Conservation (phyloP, 2,113 vertebrate genomes). For the Spilogale gracilis region DNA sequence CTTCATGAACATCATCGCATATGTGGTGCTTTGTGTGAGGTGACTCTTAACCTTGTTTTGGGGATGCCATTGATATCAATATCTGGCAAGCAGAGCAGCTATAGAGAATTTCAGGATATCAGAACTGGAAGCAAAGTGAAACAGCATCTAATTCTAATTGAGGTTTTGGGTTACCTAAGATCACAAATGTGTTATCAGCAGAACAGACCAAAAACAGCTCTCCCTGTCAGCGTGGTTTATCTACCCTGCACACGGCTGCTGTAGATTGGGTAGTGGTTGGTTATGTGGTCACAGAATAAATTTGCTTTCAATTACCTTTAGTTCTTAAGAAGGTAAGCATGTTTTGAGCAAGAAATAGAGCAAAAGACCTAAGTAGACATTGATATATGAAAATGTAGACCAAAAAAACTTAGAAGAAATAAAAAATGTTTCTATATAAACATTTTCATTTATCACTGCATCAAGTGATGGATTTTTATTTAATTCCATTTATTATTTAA, state of each 20-base stretch:
- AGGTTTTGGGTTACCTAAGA: neutral
- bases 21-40: neutral
- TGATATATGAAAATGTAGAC: neutral
- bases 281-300: neutral
- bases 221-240: neutral
- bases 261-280: neutral
- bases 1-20: neutral
- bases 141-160: neutral
- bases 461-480: neutral
- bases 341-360: conserved; percentile 28
- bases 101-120: neutral
- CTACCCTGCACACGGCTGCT: neutral
- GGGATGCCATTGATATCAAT: neutral
- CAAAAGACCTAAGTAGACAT: neutral
- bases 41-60: neutral
- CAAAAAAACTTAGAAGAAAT: neutral
- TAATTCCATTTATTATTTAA: conserved; percentile 36
- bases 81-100: neutral
- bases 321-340: neutral
- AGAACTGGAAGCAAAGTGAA: conserved; percentile 35
- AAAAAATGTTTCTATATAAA: conserved; percentile 24
- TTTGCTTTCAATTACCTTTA: neutral
- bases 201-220: neutral
- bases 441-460: neutral
- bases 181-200: neutral